Evolutionary conservation across 2,113 vertebrate species (phyloP).

Genomic region (Syngnathus floridae): DNA sequence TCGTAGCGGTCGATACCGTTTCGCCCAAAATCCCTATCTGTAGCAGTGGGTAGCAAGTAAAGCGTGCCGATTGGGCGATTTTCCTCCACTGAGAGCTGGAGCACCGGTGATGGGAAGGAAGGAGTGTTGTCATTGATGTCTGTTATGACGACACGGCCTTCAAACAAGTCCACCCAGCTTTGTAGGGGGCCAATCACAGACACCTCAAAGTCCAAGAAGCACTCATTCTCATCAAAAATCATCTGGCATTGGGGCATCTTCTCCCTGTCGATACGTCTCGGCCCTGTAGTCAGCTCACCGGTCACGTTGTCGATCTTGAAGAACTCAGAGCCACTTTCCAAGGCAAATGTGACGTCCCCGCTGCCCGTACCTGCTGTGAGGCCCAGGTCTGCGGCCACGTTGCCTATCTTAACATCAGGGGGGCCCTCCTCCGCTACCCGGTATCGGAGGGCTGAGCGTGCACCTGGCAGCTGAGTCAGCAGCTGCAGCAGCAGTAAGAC

Average conservation of each 20-base stretch:
- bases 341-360: slow-evolving; percentile 91
- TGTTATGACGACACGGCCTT: slow-evolving; percentile 88
- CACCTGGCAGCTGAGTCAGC: slow-evolving; percentile 80
- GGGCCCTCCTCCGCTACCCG: slow-evolving; percentile 90
- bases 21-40: slow-evolving; percentile 88
- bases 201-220: slow-evolving; percentile 95
- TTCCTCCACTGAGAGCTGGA: slow-evolving; percentile 93
- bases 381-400: slow-evolving; percentile 85
- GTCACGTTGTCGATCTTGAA: slow-evolving; percentile 98
- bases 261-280: slow-evolving; percentile 88
- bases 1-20: slow-evolving; percentile 95
- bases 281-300: slow-evolving; percentile 89
- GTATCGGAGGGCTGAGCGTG: slow-evolving; percentile 87
- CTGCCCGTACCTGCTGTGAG: slow-evolving; percentile 74
- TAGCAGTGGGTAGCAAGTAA: slow-evolving; percentile 93
- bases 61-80: slow-evolving; percentile 93
- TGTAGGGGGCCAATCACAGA: slow-evolving; percentile 94
- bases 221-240: slow-evolving; percentile 98
- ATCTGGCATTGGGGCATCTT: slow-evolving; percentile 95
- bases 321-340: slow-evolving; percentile 92
- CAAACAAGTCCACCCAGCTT: slow-evolving; percentile 96
- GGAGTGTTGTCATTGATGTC: slow-evolving; percentile 98
- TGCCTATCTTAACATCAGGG: slow-evolving; percentile 89
- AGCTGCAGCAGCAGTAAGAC: slow-evolving; percentile 76
- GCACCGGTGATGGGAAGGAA: slow-evolving; percentile 91